These are phyloP conservation scores for Octopus sinensis DNA, from an alignment of 1,140 invertebrate genomes.

Conservation along the genomic window DNA sequence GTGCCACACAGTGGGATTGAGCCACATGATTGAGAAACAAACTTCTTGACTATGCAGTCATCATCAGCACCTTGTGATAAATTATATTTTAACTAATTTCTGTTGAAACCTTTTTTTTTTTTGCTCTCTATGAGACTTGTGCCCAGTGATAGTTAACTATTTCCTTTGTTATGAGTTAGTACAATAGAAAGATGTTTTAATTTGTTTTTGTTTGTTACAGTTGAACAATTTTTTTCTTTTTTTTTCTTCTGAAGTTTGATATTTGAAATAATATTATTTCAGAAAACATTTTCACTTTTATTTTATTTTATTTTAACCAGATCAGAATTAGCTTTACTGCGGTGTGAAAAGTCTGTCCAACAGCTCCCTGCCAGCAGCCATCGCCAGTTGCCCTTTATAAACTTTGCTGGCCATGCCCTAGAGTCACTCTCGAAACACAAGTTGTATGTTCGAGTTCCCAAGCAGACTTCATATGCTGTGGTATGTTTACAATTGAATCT, in stretches of 20 bases:
- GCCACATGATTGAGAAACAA: no score
- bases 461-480: conserved; percentile 77
- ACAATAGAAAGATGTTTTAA: no score
- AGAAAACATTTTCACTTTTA: conserved; percentile 4
- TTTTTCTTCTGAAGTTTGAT: neutral
- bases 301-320: conserved; percentile 53
- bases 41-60: no score
- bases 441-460: conserved; percentile 81
- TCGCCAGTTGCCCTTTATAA: conserved; percentile 77
- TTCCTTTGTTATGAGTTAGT: no score
- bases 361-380: conserved; percentile 84
- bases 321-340: conserved; percentile 84
- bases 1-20: no score
- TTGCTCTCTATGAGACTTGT: no score
- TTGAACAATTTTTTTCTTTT: neutral
- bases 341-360: conserved; percentile 91
- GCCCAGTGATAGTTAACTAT: no score
- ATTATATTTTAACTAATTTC: no score
- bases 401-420: conserved; percentile 66
- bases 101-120: no score
- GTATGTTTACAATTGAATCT: conserved; percentile 34
- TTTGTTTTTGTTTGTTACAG: no score
- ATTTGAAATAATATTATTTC: neutral
- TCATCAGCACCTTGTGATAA: no score
- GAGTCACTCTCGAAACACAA: conserved; percentile 73